These are phyloP conservation scores for Eustalomyia histrio DNA, from an alignment of 2,888 invertebrate species.

Conservation along the genomic window DNA sequence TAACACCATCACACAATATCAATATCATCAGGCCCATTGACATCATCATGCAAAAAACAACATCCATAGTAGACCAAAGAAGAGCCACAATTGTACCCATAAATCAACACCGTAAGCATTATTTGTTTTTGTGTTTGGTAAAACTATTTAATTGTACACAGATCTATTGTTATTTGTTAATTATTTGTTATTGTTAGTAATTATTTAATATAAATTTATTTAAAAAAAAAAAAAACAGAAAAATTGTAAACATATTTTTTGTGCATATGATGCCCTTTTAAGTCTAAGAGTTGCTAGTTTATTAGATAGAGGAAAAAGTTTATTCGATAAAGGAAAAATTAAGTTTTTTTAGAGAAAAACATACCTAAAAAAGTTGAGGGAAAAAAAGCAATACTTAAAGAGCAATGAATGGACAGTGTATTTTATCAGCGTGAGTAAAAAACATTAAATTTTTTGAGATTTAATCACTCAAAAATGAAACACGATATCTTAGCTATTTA, in stretches of 20 bases:
- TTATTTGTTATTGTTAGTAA: slow-evolving; percentile 11
- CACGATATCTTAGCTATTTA: too few relatives aligned
- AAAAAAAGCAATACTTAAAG: too few relatives aligned
- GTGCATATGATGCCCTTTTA: neutral
- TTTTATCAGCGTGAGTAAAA: too few relatives aligned
- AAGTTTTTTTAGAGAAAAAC: too few relatives aligned
- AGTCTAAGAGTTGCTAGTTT: neutral
- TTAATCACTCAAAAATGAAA: too few relatives aligned
- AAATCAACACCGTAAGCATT: slow-evolving; percentile 60
- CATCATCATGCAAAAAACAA: slow-evolving; percentile 41
- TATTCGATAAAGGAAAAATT: too few relatives aligned
- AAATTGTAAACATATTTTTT: neutral
- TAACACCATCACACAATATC: slow-evolving; percentile 20
- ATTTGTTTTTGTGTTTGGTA: neutral
- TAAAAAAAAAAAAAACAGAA: neutral
- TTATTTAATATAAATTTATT: neutral
- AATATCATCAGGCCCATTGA: slow-evolving; percentile 13
- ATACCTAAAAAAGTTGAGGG: too few relatives aligned
- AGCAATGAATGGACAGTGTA: too few relatives aligned
- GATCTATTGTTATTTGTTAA: neutral
- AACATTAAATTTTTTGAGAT: too few relatives aligned
- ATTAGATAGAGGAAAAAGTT: too few relatives aligned
- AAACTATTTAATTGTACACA: neutral
- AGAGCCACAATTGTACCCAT: slow-evolving; percentile 64
- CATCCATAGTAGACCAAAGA: slow-evolving; percentile 61